A percentile compares a stretch with the other conserved stretches of the same genome.
Conservation (phyloP, 2,888 invertebrate species). For the Diogma glabrata region DNA sequence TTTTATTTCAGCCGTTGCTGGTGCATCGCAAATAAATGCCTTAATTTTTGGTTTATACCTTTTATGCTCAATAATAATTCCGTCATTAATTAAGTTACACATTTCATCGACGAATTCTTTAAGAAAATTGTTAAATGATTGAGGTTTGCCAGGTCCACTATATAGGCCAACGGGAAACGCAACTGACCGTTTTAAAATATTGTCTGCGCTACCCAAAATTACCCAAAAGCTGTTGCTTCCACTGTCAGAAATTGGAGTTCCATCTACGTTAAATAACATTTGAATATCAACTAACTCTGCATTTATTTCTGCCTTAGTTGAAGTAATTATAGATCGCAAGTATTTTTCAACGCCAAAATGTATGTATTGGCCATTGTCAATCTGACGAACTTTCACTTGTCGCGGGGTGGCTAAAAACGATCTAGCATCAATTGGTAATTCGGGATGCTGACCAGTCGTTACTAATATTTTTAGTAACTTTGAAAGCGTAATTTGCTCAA, state of each 20-base stretch:
- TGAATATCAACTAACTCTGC: background rate
- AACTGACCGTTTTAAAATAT: too few relatives aligned
- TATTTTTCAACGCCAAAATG: background rate
- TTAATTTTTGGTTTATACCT: background rate
- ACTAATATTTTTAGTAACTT: background rate
- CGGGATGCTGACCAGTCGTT: background rate
- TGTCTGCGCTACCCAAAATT: background rate
- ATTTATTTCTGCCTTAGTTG: background rate
- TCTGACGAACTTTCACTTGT: background rate
- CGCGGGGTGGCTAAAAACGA: background rate
- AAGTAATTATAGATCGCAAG: background rate
- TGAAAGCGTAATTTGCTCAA: background rate
- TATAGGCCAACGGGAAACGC: too few relatives aligned
- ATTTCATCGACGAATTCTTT: background rate
- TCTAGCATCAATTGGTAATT: too few relatives aligned
- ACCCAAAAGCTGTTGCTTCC: background rate
- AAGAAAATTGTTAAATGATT: background rate
- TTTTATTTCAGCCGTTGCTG: background rate
- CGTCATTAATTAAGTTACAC: background rate
- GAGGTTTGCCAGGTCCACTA: background rate
- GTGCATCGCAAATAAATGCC: background rate
- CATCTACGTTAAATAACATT: background rate
- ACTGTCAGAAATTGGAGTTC: slow-evolving; percentile 1
- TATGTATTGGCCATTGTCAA: too few relatives aligned
- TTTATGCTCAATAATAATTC: background rate